Percentiles rank a stretch among this genome's conserved stretches.
Evolutionary conservation across 1,140 invertebrate genomes (phyloP).

Genomic region (Bicyclus anynana): DNA sequence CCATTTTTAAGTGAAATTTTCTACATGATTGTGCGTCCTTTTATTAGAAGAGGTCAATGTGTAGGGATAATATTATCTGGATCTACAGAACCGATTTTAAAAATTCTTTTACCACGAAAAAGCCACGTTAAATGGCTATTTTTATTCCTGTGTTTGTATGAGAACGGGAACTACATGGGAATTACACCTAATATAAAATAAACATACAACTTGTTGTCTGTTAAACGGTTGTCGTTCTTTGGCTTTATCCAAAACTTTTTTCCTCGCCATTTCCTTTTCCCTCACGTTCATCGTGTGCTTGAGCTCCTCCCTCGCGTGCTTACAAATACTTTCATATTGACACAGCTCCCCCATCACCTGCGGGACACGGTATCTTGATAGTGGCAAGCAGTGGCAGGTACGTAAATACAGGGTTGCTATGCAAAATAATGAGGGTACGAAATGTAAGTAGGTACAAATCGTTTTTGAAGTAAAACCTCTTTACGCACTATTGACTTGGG

Average conservation of each 20-base stretch:
- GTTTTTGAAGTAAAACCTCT: too few relatives aligned
- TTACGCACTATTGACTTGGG: too few relatives aligned
- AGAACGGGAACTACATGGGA: too few relatives aligned
- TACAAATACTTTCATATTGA: slow-evolving; percentile 85
- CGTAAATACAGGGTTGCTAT: neutral
- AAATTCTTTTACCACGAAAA: too few relatives aligned
- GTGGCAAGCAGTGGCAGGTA: neutral
- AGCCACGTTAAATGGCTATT: too few relatives aligned
- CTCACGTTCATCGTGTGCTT: slow-evolving; percentile 83
- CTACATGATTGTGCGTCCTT: too few relatives aligned
- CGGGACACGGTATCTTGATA: slow-evolving; percentile 4
- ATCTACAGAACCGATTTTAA: too few relatives aligned
- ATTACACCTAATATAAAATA: neutral
- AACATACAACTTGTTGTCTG: slow-evolving; percentile 83
- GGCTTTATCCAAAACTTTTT: slow-evolving; percentile 81
- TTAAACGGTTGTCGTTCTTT: slow-evolving; percentile 82
- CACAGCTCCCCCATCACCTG: slow-evolving; percentile 80
- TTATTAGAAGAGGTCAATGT: too few relatives aligned
- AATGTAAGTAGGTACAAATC: neutral
- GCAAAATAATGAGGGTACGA: neutral
- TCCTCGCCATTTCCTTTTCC: slow-evolving; percentile 82
- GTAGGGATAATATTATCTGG: too few relatives aligned
- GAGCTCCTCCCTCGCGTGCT: slow-evolving; percentile 84
- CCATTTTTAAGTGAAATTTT: too few relatives aligned
- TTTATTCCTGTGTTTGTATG: too few relatives aligned